These are phyloP conservation scores for Cantharis rustica DNA, from an alignment of 2,888 invertebrate genomes.

Conservation along the genomic window DNA sequence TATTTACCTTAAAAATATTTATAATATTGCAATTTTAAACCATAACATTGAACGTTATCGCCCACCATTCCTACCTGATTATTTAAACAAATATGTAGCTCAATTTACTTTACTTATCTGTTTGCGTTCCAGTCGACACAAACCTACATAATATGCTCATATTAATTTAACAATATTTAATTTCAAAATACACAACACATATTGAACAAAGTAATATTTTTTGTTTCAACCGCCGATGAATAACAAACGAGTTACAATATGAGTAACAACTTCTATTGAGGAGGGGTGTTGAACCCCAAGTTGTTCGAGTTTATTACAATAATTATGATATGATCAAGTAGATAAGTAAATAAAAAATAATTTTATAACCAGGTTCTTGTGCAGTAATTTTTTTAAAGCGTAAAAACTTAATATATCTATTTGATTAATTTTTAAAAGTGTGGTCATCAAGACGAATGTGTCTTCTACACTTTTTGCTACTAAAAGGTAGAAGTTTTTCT, in stretches of 20 bases:
- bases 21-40: background rate
- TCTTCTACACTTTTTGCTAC: too few species aligned
- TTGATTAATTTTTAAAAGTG: too few species aligned
- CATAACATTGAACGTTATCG: background rate
- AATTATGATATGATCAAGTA: background rate
- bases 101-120: too few species aligned
- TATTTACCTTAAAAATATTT: background rate
- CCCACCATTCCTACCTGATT: background rate
- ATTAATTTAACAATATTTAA: too few species aligned
- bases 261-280: background rate
- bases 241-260: background rate
- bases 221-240: background rate
- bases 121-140: background rate
- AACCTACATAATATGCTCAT: too few species aligned
- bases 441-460: too few species aligned
- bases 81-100: background rate
- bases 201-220: too few species aligned
- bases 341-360: background rate
- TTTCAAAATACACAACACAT: too few species aligned
- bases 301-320: background rate
- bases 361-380: background rate
- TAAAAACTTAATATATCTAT: too few species aligned
- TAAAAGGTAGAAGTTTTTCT: too few species aligned
- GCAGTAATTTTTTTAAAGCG: too few species aligned
- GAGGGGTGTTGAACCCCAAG: background rate